These are phyloP conservation scores for Ptychoptera albimana DNA, from an alignment of 2,888 invertebrate species.

Conservation along the genomic window DNA sequence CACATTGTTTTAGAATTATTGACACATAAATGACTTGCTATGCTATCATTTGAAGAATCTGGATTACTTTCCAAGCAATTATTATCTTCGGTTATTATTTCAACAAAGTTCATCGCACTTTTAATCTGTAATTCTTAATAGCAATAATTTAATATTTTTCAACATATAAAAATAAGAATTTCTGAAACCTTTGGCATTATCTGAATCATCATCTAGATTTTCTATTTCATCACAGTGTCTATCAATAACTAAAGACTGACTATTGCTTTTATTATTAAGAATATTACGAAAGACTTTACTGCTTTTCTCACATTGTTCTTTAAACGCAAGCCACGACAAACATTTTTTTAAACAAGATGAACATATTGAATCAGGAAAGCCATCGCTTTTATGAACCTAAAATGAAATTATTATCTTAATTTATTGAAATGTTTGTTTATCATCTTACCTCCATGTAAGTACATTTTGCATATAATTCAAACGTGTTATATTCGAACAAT, in stretches of 20 bases:
- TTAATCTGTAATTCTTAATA: not conserved
- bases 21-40: too few relatives aligned
- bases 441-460: not conserved
- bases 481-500: not conserved
- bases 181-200: not conserved
- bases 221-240: not conserved
- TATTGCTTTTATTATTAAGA: not conserved
- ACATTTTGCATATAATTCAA: not conserved
- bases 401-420: conserved; percentile 1
- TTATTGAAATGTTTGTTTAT: not conserved
- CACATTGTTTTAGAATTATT: not conserved
- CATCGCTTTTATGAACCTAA: conserved; percentile 31
- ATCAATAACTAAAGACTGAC: not conserved
- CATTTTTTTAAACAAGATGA: conserved; percentile 29
- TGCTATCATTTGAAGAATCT: too few relatives aligned
- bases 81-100: not conserved
- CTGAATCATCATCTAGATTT: not conserved
- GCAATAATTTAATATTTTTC: not conserved
- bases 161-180: not conserved
- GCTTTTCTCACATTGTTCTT: conserved; percentile 28
- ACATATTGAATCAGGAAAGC: conserved; percentile 29
- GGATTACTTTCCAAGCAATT: not conserved
- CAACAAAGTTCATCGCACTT: not conserved
- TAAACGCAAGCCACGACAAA: conserved; percentile 31
- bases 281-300: not conserved